Evolutionary conservation across 2,888 invertebrate species (phyloP), one percentile per base, ranked within the genome.

Genomic region (Pyrocoelia pectoralis): DNA sequence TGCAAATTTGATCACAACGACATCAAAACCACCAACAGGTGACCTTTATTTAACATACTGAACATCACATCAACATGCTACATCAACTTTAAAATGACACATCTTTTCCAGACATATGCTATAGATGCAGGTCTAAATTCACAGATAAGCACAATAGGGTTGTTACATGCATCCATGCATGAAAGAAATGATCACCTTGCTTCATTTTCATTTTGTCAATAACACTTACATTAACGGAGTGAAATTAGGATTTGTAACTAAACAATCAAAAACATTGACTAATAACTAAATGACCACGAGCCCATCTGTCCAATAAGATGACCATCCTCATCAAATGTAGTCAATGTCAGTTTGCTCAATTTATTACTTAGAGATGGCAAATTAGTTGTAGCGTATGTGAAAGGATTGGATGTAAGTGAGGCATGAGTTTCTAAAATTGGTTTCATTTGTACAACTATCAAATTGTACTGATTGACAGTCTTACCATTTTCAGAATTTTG

Each of bases 311-410:
- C 93, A 66, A 95, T 89, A 75, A 94, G 89, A 74, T 90, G 89
- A 46, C 94, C 95, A 76, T 94, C 89, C 55, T 95, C 95, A 76
- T 95, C 95, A 79, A 95, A 95, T 1, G 95, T 95, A 40, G 95
- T 94, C 61, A 95, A 84, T 29, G 94, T 94, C 43, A 95, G 85
- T 71, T 92, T 89, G 66, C 92, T 92, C 66, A 95, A 83, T 81
- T 95, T 95, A 82, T 94, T 95, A 71, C 92, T 91, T 1, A 95
- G 82, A 8, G 90, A 86, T 10, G 88, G 84, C 17, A 65, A 43
- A 0, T 87, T 86, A 0, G 87, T 83, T 66, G 87, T 65, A 28
- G 79, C 77, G 56, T 81, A 76, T 43, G 69, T 71, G 12, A 67
- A 53, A 17, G 80, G 75, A n/a, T 80, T 78, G 55, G 79, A 75